Conservation (phyloP, 2,888 invertebrate genomes). For the Bursaphelenchus okinawaensis region DNA sequence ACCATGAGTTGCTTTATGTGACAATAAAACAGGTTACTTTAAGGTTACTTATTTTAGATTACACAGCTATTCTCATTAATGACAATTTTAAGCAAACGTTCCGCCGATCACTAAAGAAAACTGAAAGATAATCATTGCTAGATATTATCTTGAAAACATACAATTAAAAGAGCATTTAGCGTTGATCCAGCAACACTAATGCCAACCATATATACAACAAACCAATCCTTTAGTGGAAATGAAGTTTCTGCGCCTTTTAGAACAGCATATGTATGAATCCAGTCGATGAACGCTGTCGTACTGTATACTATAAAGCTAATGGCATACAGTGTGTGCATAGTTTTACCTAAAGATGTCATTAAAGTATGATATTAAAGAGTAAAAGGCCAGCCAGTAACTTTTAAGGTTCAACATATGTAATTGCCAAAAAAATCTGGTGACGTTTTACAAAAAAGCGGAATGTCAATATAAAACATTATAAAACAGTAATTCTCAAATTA, state of each 20-base stretch:
- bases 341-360: slow-evolving; percentile 21
- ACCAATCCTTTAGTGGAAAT: slow-evolving; percentile 50
- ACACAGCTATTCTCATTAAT: background rate
- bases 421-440: too few species aligned
- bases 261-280: slow-evolving; percentile 53
- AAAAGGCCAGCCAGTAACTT: too few species aligned
- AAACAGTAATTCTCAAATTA: background rate
- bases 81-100: background rate
- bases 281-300: slow-evolving; percentile 45
- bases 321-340: slow-evolving; percentile 56
- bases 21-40: background rate
- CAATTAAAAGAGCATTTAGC: slow-evolving; percentile 50
- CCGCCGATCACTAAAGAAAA: background rate
- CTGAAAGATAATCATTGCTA: background rate
- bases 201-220: slow-evolving; percentile 33
- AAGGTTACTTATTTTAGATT: too few species aligned
- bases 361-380: too few species aligned
- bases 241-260: slow-evolving; percentile 50
- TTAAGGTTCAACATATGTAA: too few species aligned
- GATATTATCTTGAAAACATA: slow-evolving; percentile 14
- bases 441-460: too few species aligned
- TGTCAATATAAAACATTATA: background rate
- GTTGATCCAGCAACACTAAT: slow-evolving; percentile 47
- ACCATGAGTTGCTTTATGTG: background rate
- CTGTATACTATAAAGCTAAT: slow-evolving; percentile 54